These are phyloP conservation scores for Habropoda laboriosa DNA, from an alignment of 1,140 invertebrate species.

Conservation along the genomic window DNA sequence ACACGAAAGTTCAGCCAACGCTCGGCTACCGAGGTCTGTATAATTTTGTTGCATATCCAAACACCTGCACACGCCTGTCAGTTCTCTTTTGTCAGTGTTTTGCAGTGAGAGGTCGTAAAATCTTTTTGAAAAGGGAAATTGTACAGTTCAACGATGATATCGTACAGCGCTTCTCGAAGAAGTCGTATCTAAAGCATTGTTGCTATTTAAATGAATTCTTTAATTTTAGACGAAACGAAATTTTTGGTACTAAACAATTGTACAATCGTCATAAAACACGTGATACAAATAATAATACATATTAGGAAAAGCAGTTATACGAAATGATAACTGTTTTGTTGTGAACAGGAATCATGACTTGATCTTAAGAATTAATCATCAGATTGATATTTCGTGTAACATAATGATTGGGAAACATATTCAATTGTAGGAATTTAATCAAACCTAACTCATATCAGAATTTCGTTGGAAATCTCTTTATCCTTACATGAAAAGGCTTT, in stretches of 20 bases:
- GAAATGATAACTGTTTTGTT: conserved; percentile 20
- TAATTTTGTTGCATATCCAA: conserved; percentile 3
- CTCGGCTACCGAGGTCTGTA: not conserved
- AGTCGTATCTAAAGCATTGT: not conserved
- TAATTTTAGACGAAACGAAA: not conserved
- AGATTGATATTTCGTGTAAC: conserved; percentile 17
- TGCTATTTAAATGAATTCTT: conserved; percentile 1
- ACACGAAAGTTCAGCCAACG: not conserved
- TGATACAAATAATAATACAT: conserved; percentile 28
- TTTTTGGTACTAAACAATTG: conserved; percentile 17
- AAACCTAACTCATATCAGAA: conserved; percentile 19
- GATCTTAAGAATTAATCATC: not conserved
- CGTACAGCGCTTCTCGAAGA: not conserved
- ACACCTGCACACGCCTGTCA: not conserved
- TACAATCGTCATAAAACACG: conserved; percentile 29
- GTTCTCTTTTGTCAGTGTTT: conserved; percentile 11
- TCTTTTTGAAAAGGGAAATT: not conserved
- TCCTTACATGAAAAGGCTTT: conserved; percentile 13
- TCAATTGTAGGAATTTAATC: conserved; percentile 1
- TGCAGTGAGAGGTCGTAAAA: not conserved
- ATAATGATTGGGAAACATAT: not conserved
- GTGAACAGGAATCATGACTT: not conserved
- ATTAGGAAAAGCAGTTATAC: conserved; percentile 15
- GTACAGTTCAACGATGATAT: conserved; percentile 8
- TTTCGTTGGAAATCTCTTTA: conserved; percentile 31